Evolutionary conservation across 2,113 vertebrate genomes (phyloP).

Genomic region (Theristicus caerulescens): DNA sequence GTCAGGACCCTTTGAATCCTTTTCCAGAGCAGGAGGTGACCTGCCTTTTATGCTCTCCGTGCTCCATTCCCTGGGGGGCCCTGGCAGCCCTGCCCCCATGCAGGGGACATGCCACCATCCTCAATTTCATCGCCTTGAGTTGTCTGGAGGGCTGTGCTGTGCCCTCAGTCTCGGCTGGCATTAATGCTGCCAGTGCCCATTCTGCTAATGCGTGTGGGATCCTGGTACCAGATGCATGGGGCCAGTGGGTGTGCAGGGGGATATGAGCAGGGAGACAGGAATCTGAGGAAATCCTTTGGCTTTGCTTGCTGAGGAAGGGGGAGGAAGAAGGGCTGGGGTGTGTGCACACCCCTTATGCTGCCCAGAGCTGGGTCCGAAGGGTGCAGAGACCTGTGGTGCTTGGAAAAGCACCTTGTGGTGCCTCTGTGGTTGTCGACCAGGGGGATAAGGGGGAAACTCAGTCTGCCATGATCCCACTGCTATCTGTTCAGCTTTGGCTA

Average conservation of each 20-base stretch:
- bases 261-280: background rate
- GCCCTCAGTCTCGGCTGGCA: background rate
- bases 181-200: background rate
- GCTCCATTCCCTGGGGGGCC: background rate
- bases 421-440: background rate
- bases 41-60: background rate
- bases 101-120: background rate
- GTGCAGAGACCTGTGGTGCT: background rate
- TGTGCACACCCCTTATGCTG: background rate
- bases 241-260: background rate
- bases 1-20: background rate
- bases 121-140: background rate
- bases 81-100: background rate
- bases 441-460: background rate
- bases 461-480: background rate
- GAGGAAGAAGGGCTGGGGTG: background rate
- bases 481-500: background rate
- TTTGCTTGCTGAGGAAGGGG: background rate
- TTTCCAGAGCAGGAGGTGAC: background rate
- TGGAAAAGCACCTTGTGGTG: background rate
- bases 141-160: background rate
- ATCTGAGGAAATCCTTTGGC: conserved; percentile 29
- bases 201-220: background rate
- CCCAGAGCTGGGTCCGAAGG: background rate
- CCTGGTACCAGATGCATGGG: background rate